Evolutionary conservation across 2,888 invertebrate genomes (phyloP).

Genomic region (Priapulus caudatus): DNA sequence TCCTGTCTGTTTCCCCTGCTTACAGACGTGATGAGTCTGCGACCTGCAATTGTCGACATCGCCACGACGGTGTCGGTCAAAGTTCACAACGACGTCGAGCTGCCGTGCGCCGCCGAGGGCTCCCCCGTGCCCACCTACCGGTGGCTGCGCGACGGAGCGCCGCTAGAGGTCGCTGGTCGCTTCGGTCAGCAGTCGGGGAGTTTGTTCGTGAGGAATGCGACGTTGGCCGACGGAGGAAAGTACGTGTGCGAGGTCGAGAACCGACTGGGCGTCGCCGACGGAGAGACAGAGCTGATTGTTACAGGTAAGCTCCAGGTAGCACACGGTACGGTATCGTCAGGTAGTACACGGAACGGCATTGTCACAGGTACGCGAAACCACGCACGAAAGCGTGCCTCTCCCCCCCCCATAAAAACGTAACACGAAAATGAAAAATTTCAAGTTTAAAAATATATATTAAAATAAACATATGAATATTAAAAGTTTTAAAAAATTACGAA

Average conservation of each 20-base stretch:
- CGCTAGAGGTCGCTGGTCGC: slow-evolving; percentile 21
- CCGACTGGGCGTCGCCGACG: slow-evolving; percentile 29
- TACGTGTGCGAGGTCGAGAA: slow-evolving; percentile 38
- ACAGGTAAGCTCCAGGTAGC: slow-evolving; percentile 29
- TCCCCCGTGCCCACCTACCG: slow-evolving; percentile 36
- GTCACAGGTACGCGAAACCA: no score
- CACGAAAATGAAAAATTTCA: no score
- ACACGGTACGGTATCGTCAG: slow-evolving; percentile 16
- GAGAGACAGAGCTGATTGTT: slow-evolving; percentile 30
- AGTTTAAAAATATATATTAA: no score
- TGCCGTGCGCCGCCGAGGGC: slow-evolving; percentile 38
- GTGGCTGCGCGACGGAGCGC: slow-evolving; percentile 29
- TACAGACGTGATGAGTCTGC: neutral
- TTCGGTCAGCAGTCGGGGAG: slow-evolving; percentile 33
- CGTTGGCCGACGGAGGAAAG: slow-evolving; percentile 31
- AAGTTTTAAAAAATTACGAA: no score
- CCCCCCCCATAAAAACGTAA: no score
- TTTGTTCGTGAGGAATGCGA: slow-evolving; percentile 27
- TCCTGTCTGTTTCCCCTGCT: no score
- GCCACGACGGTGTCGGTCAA: neutral
- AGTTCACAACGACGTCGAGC: slow-evolving; percentile 29
- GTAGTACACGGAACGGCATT: slow-evolving; percentile 11
- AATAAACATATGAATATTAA: no score
- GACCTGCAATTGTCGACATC: neutral
- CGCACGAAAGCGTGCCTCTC: no score